Evolutionary conservation across 2,113 vertebrate species (phyloP), one percentile per base, ranked within the genome.

Genomic region (Myrmophylax atrothorax): DNA sequence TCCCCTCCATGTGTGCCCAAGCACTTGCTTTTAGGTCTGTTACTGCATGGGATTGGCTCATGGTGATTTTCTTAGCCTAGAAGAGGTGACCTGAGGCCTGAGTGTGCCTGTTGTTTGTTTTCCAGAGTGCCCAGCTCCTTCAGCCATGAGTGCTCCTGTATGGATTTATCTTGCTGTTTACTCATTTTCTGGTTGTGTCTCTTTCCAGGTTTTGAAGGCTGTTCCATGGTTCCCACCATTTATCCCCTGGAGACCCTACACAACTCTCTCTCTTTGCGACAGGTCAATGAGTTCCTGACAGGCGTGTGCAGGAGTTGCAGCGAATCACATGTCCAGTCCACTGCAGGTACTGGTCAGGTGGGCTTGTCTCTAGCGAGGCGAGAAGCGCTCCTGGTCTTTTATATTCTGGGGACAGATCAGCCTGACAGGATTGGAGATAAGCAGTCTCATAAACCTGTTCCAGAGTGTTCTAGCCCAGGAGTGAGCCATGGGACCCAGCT

Each of bases 191-290:
- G 46, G 83, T 82, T 60, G 95, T 59, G 23, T 96, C 98, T 94
- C 97, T 94, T 98, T 96, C 85, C 98, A 99, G 99, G 99, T 88
- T 99, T 99, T 84, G 99, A 99, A 98, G 99, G 99, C 95, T 99
- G 99, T 96, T 99, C 99, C 96, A 99, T 99, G 99, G 99, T 99
- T 94, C 99, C 99, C 87, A 99, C 99, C 84, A 99, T 99, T 96
- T 99, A 99, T 69, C 99, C 99, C 5, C 96, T 99, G 98, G 99
- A 99, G 97, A 99, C 99, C 14, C 98, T 99, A 94, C 99, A 99
- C 98, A 99, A 99, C 98, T 99, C 99, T 16, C 99, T 99, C 90
- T 99, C 99, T 16, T 97, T 99, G 80, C 99, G 98, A 78, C 99
- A 99, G 98, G 99, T 99, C 93, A 98, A 98, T 81, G 98, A 98